Percentiles rank a stretch among this genome's conserved stretches.
These are phyloP conservation scores for Leucophora obtusa DNA, from an alignment of 2,888 invertebrate species.

Conservation along the genomic window DNA sequence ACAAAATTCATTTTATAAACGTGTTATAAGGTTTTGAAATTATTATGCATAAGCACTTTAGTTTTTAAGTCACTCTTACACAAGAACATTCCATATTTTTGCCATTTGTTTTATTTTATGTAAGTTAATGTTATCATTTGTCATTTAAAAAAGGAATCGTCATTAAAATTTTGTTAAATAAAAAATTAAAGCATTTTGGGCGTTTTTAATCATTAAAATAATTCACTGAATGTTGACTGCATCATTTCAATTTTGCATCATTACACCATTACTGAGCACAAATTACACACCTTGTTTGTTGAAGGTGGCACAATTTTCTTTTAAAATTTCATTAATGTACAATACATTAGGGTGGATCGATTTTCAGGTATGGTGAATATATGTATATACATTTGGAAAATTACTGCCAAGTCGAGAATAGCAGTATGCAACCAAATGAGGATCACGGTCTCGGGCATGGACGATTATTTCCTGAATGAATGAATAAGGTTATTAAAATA, in stretches of 20 bases:
- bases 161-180: constrained; percentile 49
- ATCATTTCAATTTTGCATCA: background rate
- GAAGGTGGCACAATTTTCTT: background rate
- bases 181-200: constrained; percentile 45
- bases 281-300: constrained; percentile 23
- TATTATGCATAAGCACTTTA: no score
- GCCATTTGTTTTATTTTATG: constrained; percentile 32
- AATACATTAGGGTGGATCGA: no score
- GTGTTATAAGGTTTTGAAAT: no score
- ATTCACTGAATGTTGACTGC: constrained; percentile 6
- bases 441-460: no score
- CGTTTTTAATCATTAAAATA: constrained; percentile 43
- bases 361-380: no score
- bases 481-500: no score
- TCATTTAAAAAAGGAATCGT: constrained; percentile 39
- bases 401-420: no score
- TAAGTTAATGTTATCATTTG: constrained; percentile 42
- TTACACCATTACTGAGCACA: background rate
- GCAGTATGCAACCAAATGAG: no score
- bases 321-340: no score
- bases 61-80: constrained; percentile 12
- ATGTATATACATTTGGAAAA: no score
- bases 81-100: constrained; percentile 39
- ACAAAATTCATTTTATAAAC: no score
- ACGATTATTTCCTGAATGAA: no score